Percentiles rank a stretch among this genome's conserved stretches.
These are phyloP conservation scores for Hystrix brachyura DNA, from an alignment of 2,113 vertebrate genomes.

Conservation along the genomic window DNA sequence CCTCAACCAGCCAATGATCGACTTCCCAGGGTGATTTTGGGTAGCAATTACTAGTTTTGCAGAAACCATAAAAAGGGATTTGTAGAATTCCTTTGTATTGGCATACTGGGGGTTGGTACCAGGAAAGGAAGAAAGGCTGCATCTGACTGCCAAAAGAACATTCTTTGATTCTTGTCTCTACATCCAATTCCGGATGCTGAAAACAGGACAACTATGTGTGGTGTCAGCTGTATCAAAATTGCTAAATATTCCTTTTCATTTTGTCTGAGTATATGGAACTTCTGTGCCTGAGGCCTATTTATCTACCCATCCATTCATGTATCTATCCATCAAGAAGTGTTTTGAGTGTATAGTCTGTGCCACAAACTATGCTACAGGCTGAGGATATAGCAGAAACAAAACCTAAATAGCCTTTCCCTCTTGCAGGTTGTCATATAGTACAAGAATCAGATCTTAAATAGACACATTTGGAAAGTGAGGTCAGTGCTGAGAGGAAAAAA, in stretches of 20 bases:
- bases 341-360: neutral
- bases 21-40: neutral
- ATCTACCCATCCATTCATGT: neutral
- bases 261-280: neutral
- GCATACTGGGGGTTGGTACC: neutral
- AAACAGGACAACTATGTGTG: neutral
- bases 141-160: neutral
- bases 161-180: neutral
- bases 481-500: neutral
- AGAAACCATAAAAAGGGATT: neutral
- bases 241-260: slow-evolving; percentile 8
- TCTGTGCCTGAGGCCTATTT: neutral
- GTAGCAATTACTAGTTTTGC: slow-evolving; percentile 1
- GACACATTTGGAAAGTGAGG: neutral
- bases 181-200: neutral
- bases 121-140: neutral
- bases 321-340: neutral
- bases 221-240: neutral
- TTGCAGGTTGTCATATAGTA: neutral
- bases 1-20: neutral
- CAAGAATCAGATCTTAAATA: neutral
- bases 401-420: neutral
- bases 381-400: neutral
- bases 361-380: neutral
- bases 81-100: neutral